Evolutionary conservation across 2,797 vertebrate genomes (phyloP).

Genomic region (Etheostoma perlongum): DNA sequence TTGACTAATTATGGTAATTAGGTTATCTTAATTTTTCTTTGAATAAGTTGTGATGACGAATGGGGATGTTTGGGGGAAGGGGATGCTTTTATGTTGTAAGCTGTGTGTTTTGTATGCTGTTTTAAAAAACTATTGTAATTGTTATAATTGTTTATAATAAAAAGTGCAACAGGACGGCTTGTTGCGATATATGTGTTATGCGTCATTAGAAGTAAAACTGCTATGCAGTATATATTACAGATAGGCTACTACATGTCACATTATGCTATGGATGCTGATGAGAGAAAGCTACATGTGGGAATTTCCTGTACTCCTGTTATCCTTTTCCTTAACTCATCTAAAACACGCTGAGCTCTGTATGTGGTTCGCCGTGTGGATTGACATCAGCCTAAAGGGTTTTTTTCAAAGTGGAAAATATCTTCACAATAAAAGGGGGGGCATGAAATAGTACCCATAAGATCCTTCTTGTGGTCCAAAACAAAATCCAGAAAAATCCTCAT

Average conservation of each 20-base stretch:
- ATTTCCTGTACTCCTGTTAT: background rate
- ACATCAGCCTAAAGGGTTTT: constrained; percentile 3
- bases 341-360: constrained; percentile 26
- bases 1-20: too few relatives aligned
- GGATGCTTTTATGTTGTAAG: too few relatives aligned
- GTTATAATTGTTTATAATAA: too few relatives aligned
- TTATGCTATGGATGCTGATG: background rate
- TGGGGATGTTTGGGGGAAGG: too few relatives aligned
- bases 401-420: background rate
- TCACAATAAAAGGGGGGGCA: background rate
- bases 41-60: too few relatives aligned
- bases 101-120: too few relatives aligned
- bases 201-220: background rate
- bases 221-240: too few relatives aligned
- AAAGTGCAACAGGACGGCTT: too few relatives aligned
- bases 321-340: constrained; percentile 6
- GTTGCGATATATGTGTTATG: background rate
- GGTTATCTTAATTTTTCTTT: too few relatives aligned
- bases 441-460: background rate
- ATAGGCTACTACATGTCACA: background rate
- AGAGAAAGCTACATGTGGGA: background rate
- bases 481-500: background rate
- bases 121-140: too few relatives aligned
- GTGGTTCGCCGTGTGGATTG: background rate
- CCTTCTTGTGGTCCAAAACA: background rate